Conservation (phyloP, 2,888 invertebrate genomes). For the Dicyrtoma fusca region DNA sequence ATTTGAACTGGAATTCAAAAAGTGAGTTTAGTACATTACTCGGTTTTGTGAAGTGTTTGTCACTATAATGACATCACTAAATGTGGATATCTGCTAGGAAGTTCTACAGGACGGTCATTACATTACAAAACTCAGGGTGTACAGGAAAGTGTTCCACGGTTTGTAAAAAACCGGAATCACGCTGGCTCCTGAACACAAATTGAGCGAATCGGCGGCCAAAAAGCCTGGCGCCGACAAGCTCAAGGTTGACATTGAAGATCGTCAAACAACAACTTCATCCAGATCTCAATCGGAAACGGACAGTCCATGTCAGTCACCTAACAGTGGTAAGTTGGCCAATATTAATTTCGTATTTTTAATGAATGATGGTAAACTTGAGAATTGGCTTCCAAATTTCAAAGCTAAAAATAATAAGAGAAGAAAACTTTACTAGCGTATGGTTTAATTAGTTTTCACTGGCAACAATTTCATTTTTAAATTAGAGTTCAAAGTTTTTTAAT, state of each 20-base stretch:
- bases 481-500: not conserved
- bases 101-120: too few species aligned
- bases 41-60: not conserved
- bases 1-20: not conserved
- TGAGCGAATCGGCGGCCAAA: slow-evolving; percentile 50
- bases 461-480: not conserved
- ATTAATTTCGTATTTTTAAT: not conserved
- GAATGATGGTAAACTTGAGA: not conserved
- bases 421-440: not conserved
- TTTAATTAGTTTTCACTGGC: too few species aligned
- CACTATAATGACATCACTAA: not conserved
- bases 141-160: too few species aligned
- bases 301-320: slow-evolving; percentile 52
- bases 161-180: slow-evolving; percentile 20
- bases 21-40: not conserved
- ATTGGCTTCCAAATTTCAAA: slow-evolving; percentile 8
- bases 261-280: slow-evolving; percentile 44
- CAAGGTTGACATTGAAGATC: slow-evolving; percentile 47
- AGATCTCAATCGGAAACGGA: slow-evolving; percentile 44
- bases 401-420: not conserved
- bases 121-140: slow-evolving; percentile 1
- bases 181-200: slow-evolving; percentile 54
- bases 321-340: slow-evolving; percentile 44
- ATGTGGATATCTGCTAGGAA: not conserved
- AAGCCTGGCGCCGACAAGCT: slow-evolving; percentile 49